Evolutionary conservation across 2,113 vertebrate genomes (phyloP), one percentile per base, ranked within the genome.

Genomic region (Otis tarda): DNA sequence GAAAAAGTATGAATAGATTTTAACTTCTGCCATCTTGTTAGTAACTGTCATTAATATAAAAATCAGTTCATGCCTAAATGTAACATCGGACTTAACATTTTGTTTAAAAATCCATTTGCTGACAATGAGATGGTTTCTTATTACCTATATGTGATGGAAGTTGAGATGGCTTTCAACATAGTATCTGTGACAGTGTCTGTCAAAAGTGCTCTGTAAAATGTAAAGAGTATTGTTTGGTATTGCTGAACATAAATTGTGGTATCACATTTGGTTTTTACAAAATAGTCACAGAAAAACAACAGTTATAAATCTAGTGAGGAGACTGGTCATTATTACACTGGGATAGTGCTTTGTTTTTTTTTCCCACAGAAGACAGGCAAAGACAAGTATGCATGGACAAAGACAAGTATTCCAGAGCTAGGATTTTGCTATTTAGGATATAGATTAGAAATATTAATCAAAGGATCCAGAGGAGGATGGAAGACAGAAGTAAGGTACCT

Each of bases 1-100:
- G 90, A 83, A 85, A 84, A 84, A 61, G 13, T 73, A 80, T 74
- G 68, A 89, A 89, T 87, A 95, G 81, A 81, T 90, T 90, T 95
- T 95, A 70, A 84, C 84, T 95, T 93, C 90, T 93, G 70, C 49
- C 27, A 7, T 90, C 90, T 94, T 88, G 33, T 93, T 91, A 87
- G 67, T 45, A 83, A 61, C 70, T 93, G n/a, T 83, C 71, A 86
- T 69, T 71, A 67, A 75, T 17, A 35, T 89, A 91, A 73, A 89
- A 87, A 91, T 78, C 59, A 49, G 27, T 86, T 55, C n/a, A 69
- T 84, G 53, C 55, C 50, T 89, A 83, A 96, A 92, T 55, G n/a
- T 43, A 67, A 74, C 37, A 71, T 56, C 64, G 83, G 53, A 77
- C 37, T 45, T 68, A 93, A 68, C 27, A 91, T 83, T 60, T 94